Percentiles rank a stretch among this genome's conserved stretches.
Conservation (phyloP, 2,888 invertebrate genomes). For the Tipula vernalis region DNA sequence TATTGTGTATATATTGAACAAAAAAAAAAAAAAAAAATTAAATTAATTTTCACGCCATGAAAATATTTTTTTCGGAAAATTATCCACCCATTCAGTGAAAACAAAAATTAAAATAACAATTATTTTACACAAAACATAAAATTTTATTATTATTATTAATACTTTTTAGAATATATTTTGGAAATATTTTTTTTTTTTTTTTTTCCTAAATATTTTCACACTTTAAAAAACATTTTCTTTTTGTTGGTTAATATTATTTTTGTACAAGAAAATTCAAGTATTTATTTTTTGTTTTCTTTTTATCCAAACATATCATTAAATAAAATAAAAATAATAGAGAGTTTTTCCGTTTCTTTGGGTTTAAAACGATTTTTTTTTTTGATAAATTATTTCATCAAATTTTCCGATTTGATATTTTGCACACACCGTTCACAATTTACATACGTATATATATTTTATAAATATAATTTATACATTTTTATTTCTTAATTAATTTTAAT, state of each 20-base stretch:
- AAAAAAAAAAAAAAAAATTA: background rate
- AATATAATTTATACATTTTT: background rate
- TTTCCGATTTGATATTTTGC: background rate
- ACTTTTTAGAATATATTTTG: background rate
- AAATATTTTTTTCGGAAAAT: background rate
- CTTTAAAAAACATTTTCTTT: background rate
- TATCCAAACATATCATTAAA: background rate
- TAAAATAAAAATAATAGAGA: background rate
- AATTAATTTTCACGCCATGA: background rate
- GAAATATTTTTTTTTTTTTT: background rate
- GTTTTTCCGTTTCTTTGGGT: background rate
- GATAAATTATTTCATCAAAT: background rate
- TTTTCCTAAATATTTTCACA: background rate
- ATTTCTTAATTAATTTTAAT: conserved; percentile 4
- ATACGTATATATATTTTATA: background rate
- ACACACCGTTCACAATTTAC: background rate
- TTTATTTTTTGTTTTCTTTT: background rate
- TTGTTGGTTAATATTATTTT: background rate
- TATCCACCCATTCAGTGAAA: background rate
- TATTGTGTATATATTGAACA: background rate
- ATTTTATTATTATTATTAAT: background rate
- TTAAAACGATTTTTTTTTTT: background rate
- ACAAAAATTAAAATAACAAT: background rate
- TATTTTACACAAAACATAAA: background rate
- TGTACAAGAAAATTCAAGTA: background rate